phyloP scores from a whole-genome alignment of 1,140 invertebrate species.

The Nautilus pompilius region DNA sequence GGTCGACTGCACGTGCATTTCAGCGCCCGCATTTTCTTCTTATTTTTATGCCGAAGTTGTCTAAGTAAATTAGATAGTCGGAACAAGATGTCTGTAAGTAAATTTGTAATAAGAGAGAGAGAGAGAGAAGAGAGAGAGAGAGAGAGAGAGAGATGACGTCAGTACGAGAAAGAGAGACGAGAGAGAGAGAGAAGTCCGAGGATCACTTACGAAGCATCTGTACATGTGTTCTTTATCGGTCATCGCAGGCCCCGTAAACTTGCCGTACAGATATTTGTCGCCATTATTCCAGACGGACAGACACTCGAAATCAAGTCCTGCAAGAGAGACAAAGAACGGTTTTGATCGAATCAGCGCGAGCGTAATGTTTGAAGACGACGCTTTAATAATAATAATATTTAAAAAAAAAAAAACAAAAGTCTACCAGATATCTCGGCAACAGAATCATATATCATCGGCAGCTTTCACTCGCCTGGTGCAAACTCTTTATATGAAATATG shows the following conservation, averaged over 20 bases:
- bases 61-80: no score
- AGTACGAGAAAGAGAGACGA: no score
- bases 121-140: not conserved
- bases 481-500: no score
- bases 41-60: no score
- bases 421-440: not conserved
- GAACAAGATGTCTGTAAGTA: no score
- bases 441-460: not conserved
- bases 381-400: not conserved
- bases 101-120: no score
- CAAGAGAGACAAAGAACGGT: constrained; percentile 8
- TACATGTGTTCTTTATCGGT: constrained; percentile 36
- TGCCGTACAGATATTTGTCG: constrained; percentile 38
- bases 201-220: constrained; percentile 44
- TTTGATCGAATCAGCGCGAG: not conserved
- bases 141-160: not conserved
- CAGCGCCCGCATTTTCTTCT: no score
- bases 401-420: not conserved
- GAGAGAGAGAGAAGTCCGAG: not conserved
- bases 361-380: not conserved
- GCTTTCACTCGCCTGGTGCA: no score
- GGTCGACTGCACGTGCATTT: no score
- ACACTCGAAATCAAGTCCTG: constrained; percentile 41
- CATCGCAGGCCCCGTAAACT: constrained; percentile 26
- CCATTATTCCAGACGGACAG: constrained; percentile 50